These are phyloP conservation scores for Leptinotarsa juncta DNA, from an alignment of 2,888 invertebrate species.

Conservation along the genomic window DNA sequence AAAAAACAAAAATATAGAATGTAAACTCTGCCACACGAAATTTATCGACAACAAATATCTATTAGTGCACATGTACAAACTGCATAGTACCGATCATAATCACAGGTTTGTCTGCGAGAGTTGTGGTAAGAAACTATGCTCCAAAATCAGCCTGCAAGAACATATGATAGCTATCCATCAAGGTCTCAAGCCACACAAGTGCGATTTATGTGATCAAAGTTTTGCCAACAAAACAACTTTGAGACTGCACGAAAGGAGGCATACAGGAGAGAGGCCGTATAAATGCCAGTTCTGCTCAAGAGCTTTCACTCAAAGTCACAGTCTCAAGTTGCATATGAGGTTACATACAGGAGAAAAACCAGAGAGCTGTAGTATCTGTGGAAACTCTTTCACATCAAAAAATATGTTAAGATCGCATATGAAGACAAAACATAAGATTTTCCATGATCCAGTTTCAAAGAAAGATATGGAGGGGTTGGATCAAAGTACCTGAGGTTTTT, in stretches of 20 bases:
- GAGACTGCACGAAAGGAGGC: slow-evolving; percentile 68
- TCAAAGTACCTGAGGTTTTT: not conserved
- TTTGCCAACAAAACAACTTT: slow-evolving; percentile 70
- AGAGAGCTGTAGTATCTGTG: slow-evolving; percentile 63
- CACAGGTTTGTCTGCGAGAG: slow-evolving; percentile 63
- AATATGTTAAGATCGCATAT: slow-evolving; percentile 54
- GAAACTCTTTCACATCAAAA: slow-evolving; percentile 55
- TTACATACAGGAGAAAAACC: slow-evolving; percentile 66
- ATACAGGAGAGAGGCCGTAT: slow-evolving; percentile 69
- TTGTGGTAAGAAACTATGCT: slow-evolving; percentile 68
- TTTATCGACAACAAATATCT: slow-evolving; percentile 52
- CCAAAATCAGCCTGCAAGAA: slow-evolving; percentile 54
- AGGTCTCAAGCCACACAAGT: slow-evolving; percentile 65
- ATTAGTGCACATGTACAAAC: slow-evolving; percentile 50
- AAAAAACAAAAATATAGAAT: slow-evolving; percentile 48
- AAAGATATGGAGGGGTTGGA: slow-evolving; percentile 26
- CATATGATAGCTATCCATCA: slow-evolving; percentile 56
- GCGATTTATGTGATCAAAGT: slow-evolving; percentile 69
- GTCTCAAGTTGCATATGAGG: slow-evolving; percentile 50
- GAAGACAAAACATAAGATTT: slow-evolving; percentile 58
- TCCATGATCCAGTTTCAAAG: slow-evolving; percentile 30
- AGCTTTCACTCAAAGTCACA: slow-evolving; percentile 64
- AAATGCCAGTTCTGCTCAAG: slow-evolving; percentile 70
- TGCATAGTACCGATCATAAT: slow-evolving; percentile 41
- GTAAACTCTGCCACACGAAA: slow-evolving; percentile 49